These are phyloP conservation scores for Polydrusus tereticollis DNA, from an alignment of 2,888 invertebrate genomes.

Conservation along the genomic window DNA sequence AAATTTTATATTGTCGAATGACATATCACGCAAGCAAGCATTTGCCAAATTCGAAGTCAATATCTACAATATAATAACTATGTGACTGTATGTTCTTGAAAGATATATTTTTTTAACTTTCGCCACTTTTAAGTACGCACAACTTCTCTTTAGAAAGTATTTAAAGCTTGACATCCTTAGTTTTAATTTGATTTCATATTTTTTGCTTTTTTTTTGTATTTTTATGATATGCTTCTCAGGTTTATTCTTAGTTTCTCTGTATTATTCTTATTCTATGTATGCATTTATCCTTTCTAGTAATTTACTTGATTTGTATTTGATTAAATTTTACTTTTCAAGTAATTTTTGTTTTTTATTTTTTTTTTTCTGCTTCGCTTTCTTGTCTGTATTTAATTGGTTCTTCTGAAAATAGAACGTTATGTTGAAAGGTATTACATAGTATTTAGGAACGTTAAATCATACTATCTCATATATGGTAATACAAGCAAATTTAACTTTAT, in stretches of 20 bases:
- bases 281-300: slow-evolving; percentile 56
- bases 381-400: slow-evolving; percentile 49
- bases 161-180: slow-evolving; percentile 22
- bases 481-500: slow-evolving; percentile 16
- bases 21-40: slow-evolving; percentile 65
- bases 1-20: slow-evolving; percentile 56
- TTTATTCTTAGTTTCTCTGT: slow-evolving; percentile 56
- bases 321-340: slow-evolving; percentile 60
- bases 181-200: slow-evolving; percentile 28
- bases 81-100: slow-evolving; percentile 71
- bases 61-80: slow-evolving; percentile 70
- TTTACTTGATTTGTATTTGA: slow-evolving; percentile 56
- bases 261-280: slow-evolving; percentile 53
- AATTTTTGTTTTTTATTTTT: slow-evolving; percentile 56
- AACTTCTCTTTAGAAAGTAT: slow-evolving; percentile 51
- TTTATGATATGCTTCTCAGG: slow-evolving; percentile 58
- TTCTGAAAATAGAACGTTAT: slow-evolving; percentile 53
- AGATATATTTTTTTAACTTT: slow-evolving; percentile 66
- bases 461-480: background rate
- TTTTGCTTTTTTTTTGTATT: slow-evolving; percentile 36
- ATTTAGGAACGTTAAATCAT: slow-evolving; percentile 32
- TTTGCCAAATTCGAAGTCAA: slow-evolving; percentile 79
- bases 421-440: slow-evolving; percentile 35
- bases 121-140: slow-evolving; percentile 59
- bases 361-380: slow-evolving; percentile 51